These are phyloP conservation scores for Perca fluviatilis DNA, from an alignment of 2,113 vertebrate genomes.

Conservation along the genomic window DNA sequence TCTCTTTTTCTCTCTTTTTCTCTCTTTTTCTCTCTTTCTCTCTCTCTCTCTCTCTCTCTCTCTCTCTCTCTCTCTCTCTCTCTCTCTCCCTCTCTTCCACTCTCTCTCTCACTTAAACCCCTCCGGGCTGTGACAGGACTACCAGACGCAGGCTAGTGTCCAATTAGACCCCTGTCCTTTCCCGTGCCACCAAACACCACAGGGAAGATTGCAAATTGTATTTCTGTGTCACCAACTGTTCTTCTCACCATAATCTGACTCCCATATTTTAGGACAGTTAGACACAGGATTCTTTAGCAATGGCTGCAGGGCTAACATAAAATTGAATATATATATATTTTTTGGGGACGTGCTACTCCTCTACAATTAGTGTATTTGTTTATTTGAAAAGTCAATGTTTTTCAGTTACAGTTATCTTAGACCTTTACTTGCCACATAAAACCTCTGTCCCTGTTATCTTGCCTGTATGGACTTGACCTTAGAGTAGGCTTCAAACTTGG, in stretches of 20 bases:
- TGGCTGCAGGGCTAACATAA: conserved; percentile 4
- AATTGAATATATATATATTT: neutral
- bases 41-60: conserved; percentile 21
- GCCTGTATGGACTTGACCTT: conserved; percentile 22
- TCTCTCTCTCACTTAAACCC: conserved; percentile 44
- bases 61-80: conserved; percentile 23
- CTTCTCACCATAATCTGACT: conserved; percentile 47
- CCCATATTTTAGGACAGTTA: conserved; percentile 55
- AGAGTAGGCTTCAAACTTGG: conserved; percentile 20
- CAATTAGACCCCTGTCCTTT: conserved; percentile 51
- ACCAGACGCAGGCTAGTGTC: conserved; percentile 72
- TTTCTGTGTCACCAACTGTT: conserved; percentile 65
- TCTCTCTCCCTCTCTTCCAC: neutral
- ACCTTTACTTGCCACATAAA: conserved; percentile 3
- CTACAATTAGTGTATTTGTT: conserved; percentile 4
- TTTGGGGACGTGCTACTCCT: neutral
- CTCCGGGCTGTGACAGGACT: conserved; percentile 71
- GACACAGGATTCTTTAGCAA: conserved; percentile 36
- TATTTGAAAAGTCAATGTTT: neutral
- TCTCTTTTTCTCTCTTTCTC: conserved; percentile 35
- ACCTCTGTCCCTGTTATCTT: conserved; percentile 6
- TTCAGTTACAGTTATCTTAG: neutral
- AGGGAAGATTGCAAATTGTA: conserved; percentile 61
- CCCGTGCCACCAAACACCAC: conserved; percentile 47
- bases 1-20: conserved; percentile 63